Percentiles rank a stretch among this genome's conserved stretches.
Evolutionary conservation across 2,888 invertebrate genomes (phyloP).

Genomic region (Hydraecia micacea): DNA sequence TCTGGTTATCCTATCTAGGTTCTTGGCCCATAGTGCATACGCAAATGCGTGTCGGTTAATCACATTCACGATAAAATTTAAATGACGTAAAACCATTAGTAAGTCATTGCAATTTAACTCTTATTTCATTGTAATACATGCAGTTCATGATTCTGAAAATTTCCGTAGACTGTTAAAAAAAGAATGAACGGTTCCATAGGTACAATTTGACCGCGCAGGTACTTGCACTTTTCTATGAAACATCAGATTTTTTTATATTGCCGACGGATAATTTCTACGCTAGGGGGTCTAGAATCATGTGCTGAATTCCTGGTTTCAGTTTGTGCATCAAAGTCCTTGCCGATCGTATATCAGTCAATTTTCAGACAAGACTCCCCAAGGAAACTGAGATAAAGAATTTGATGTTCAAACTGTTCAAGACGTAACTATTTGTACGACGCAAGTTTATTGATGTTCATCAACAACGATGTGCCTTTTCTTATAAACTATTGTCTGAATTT

Average conservation of each 20-base stretch:
- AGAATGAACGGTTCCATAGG: neutral
- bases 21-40: neutral
- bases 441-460: slow-evolving; percentile 28
- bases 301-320: neutral
- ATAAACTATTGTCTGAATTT: slow-evolving; percentile 15
- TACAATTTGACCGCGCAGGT: neutral
- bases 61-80: neutral
- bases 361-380: neutral
- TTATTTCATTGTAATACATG: neutral
- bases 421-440: slow-evolving; percentile 20
- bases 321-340: neutral
- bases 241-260: neutral
- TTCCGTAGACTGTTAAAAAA: no score
- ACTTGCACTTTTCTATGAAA: no score
- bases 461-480: slow-evolving; percentile 17
- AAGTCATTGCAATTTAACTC: neutral
- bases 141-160: no score
- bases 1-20: no score
- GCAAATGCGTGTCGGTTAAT: neutral
- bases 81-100: neutral
- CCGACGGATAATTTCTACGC: neutral
- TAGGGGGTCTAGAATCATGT: neutral
- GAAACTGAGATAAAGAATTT: slow-evolving; percentile 22
- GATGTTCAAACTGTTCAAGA: slow-evolving; percentile 32
- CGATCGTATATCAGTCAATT: neutral